Evolutionary conservation across 2,888 invertebrate genomes (phyloP), one percentile per base, ranked within the genome.

Genomic region (Andrena dorsata): DNA sequence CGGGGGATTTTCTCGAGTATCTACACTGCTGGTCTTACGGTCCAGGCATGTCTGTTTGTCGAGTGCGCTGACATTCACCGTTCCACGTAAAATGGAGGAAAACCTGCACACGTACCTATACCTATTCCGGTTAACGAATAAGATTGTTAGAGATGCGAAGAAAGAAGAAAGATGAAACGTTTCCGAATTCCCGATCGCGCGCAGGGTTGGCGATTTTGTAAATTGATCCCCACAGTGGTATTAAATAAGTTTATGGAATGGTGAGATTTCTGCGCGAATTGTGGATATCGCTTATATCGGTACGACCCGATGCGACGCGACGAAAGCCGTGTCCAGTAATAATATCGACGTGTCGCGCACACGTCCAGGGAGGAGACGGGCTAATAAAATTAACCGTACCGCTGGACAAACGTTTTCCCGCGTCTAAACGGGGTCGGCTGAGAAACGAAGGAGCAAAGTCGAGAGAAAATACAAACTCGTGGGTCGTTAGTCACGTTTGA

Each of bases 401-500:
- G 72, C 41, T 71, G 66, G 72, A 61, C 71, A 82, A 83, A 83
- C 77, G 73, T 76, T 74, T 70, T 64, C 47, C 23, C 68, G 47
- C 58, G 16, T 41, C 30, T 47, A 10, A 51, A 26, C 20, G 58
- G 35, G 65, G 61, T 28, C n/a, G 60, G 16, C 4, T 10, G 30
- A n/a, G 10, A n/a, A 66, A 30, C 23, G 49, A 30, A 41, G 58
- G 32, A 60, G 8, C 10, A 8, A 41, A 41, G n/a, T 58, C 47
- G 53, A 72, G 60, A 69, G 70, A 81, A 76, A 81, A 78, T 78
- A 69, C 65, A 49, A 65, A 73, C 23, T 78, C 68, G 30, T 51
- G 47, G 53, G 58, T 78, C 63, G 64, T 85, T 80, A 85, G 89
- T 89, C 87, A 84, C 80, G 86, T 84, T 81, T 74, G 79, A 35